Evolutionary conservation across 2,797 vertebrate species (phyloP).

Genomic region (Synanceia verrucosa): DNA sequence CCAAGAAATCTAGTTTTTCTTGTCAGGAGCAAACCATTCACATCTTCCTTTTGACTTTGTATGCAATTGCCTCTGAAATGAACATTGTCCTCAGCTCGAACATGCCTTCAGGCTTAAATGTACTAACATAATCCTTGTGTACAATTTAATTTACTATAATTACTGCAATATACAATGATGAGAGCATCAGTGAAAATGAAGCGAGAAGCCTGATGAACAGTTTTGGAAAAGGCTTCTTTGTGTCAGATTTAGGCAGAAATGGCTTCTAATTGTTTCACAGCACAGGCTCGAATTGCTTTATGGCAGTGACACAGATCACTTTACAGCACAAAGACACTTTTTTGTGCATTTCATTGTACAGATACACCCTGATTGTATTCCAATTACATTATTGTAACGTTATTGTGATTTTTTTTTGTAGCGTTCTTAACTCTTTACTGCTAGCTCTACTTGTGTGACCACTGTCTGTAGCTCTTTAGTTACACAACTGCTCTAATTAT

Average conservation of each 20-base stretch:
- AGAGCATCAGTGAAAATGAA: neutral
- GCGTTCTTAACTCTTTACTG: neutral
- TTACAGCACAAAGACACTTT: slow-evolving; percentile 1
- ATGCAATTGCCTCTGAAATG: neutral
- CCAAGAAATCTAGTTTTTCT: neutral
- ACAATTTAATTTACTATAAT: neutral
- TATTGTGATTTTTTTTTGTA: too few relatives aligned
- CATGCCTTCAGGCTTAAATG: neutral
- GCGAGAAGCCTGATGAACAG: neutral
- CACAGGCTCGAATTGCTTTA: neutral
- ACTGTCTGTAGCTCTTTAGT: neutral
- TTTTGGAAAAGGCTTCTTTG: neutral
- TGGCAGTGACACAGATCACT: neutral
- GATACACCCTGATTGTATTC: neutral
- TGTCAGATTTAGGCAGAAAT: neutral
- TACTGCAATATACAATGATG: neutral
- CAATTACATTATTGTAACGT: neutral
- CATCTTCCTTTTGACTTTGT: neutral
- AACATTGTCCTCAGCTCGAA: neutral
- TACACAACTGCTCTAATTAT: neutral
- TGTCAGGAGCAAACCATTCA: neutral
- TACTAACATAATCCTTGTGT: neutral
- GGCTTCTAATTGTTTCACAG: neutral
- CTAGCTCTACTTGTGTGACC: neutral
- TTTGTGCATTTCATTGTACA: neutral